phyloP scores from a whole-genome alignment of 1,140 invertebrate species.

The Mactra quadrangularis region DNA sequence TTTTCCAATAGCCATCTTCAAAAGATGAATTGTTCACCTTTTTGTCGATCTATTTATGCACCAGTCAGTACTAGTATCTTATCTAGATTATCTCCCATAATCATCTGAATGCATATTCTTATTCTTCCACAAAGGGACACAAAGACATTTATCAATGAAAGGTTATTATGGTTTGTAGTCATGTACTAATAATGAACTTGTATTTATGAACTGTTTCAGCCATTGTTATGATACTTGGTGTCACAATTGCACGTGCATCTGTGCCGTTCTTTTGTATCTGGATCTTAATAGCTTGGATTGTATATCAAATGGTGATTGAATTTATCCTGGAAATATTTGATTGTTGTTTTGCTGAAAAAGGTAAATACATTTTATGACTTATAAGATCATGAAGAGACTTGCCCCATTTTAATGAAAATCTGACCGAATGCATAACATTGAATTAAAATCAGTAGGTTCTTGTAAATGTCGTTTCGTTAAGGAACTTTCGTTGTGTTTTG shows the following conservation, averaged over 20 bases:
- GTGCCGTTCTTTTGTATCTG: constrained; percentile 48
- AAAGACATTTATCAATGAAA: no score
- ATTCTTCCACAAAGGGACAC: no score
- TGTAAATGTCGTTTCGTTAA: not conserved
- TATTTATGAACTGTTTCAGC: no score
- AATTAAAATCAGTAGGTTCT: not conserved
- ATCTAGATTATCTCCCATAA: no score
- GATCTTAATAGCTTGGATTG: constrained; percentile 51
- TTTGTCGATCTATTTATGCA: no score
- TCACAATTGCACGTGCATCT: constrained; percentile 39
- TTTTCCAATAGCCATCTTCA: no score
- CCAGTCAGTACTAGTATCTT: no score
- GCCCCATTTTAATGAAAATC: not conserved
- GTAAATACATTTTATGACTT: constrained; percentile 4
- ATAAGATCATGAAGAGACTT: not conserved
- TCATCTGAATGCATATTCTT: no score
- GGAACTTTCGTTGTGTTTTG: not conserved
- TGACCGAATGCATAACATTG: not conserved
- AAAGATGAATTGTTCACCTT: no score
- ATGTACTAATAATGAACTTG: no score
- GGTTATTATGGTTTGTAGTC: no score
- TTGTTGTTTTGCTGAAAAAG: constrained; percentile 34
- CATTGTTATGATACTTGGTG: constrained; percentile 49
- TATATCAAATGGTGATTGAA: constrained; percentile 49
- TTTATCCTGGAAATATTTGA: constrained; percentile 46